Evolutionary conservation across 2,888 invertebrate species (phyloP).

Genomic region (Zelleria hepariella): DNA sequence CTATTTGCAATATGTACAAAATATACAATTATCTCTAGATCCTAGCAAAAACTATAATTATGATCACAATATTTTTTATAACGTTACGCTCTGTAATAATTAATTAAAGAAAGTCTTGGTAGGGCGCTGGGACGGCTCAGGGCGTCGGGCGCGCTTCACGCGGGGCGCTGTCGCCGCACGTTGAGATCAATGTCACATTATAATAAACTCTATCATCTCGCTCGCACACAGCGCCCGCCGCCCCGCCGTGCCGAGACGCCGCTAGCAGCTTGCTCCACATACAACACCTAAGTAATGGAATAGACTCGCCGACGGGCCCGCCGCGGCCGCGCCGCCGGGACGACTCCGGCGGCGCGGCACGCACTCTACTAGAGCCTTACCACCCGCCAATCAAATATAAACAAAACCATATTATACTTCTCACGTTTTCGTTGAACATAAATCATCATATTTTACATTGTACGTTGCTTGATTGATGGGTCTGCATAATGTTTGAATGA

Average conservation of each 20-base stretch:
- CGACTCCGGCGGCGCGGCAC: neutral
- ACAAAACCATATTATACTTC: constrained; percentile 68
- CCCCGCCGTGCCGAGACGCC: constrained; percentile 28
- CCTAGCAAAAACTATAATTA: constrained; percentile 67
- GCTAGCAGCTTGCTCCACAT: neutral
- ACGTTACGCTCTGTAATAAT: constrained; percentile 52
- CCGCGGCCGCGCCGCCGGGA: constrained; percentile 1
- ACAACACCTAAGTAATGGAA: constrained; percentile 4
- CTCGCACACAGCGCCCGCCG: constrained; percentile 55
- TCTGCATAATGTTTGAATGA: constrained; percentile 29
- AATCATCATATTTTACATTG: constrained; percentile 18
- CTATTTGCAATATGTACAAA: constrained; percentile 73
- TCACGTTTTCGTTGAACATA: constrained; percentile 30
- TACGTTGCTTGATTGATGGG: constrained; percentile 10
- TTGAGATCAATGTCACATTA: constrained; percentile 70
- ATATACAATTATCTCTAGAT: constrained; percentile 67
- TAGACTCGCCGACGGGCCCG: neutral
- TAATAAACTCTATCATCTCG: constrained; percentile 61
- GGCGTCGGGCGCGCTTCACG: constrained; percentile 49
- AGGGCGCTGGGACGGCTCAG: constrained; percentile 20
- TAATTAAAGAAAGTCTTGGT: constrained; percentile 25
- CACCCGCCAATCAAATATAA: constrained; percentile 22
- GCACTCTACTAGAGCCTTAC: too few relatives aligned
- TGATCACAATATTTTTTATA: constrained; percentile 71
- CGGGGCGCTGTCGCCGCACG: constrained; percentile 57